Evolutionary conservation across 2,797 vertebrate genomes (phyloP).

Genomic region (Gymnopithys bicolor): DNA sequence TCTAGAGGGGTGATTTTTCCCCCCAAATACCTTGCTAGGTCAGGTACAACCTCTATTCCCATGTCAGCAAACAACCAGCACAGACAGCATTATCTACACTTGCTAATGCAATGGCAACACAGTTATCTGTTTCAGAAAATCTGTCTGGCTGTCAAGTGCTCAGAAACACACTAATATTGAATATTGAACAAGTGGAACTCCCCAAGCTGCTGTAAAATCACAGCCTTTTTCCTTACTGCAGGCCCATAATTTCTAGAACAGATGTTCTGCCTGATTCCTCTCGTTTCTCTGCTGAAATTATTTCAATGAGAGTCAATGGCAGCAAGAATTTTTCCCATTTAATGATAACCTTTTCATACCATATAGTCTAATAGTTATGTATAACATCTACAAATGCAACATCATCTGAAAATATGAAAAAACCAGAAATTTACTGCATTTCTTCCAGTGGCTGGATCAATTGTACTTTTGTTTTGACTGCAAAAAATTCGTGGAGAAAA

Average conservation of each 20-base stretch:
- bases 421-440: background rate
- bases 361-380: background rate
- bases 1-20: background rate
- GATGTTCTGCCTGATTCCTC: background rate
- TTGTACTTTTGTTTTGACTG: background rate
- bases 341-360: background rate
- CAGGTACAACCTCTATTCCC: background rate
- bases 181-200: background rate
- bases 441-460: background rate
- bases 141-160: rapidly evolving
- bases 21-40: background rate
- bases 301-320: background rate
- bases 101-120: background rate
- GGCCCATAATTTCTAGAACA: background rate
- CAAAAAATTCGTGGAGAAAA: background rate
- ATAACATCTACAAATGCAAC: rapidly evolving
- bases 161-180: background rate
- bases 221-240: background rate
- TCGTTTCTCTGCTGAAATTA: background rate
- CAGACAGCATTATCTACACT: background rate
- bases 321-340: background rate
- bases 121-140: background rate
- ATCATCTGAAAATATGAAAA: background rate
- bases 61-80: background rate
- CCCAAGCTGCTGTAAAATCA: background rate